phyloP scores from a whole-genome alignment of 1,140 invertebrate genomes.

The Akabosia matsudoensis region DNA sequence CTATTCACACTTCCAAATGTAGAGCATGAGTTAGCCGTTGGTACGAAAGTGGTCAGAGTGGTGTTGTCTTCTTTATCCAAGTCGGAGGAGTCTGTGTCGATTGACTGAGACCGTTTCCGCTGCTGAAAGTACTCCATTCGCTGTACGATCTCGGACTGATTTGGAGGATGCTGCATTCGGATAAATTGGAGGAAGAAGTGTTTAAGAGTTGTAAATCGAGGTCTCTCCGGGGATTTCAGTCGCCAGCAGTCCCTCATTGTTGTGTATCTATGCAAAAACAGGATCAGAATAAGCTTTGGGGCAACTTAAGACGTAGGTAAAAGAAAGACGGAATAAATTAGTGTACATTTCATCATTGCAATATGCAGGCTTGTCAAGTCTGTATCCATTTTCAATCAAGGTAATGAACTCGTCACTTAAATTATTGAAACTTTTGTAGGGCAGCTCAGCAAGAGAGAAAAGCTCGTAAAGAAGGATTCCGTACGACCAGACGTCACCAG shows the following conservation, averaged over 20 bases:
- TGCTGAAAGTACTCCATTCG: slow-evolving; percentile 4
- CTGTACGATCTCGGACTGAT: slow-evolving; percentile 1
- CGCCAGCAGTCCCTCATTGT: slow-evolving; percentile 37
- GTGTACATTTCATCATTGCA: slow-evolving; percentile 53
- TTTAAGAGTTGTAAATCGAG: slow-evolving; percentile 11
- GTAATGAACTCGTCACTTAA: slow-evolving; percentile 54
- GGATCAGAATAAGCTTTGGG: too few relatives aligned
- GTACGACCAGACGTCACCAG: slow-evolving; percentile 57
- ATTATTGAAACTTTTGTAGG: slow-evolving; percentile 53
- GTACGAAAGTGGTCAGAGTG: not conserved
- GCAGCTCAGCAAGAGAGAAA: slow-evolving; percentile 52
- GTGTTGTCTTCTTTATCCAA: not conserved
- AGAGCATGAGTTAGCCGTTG: not conserved
- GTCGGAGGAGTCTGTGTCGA: not conserved
- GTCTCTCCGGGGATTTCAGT: slow-evolving; percentile 24
- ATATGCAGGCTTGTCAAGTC: slow-evolving; percentile 54
- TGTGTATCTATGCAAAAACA: too few relatives aligned
- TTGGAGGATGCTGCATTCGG: not conserved
- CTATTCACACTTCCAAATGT: not conserved
- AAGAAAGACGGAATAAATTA: too few relatives aligned
- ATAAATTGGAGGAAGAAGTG: slow-evolving; percentile 15
- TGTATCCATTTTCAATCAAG: slow-evolving; percentile 53
- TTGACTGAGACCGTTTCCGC: not conserved
- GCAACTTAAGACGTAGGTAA: too few relatives aligned
- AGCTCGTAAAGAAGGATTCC: slow-evolving; percentile 56